phyloP scores from a whole-genome alignment of 2,113 vertebrate species.

The Clarias macrocephalus region DNA sequence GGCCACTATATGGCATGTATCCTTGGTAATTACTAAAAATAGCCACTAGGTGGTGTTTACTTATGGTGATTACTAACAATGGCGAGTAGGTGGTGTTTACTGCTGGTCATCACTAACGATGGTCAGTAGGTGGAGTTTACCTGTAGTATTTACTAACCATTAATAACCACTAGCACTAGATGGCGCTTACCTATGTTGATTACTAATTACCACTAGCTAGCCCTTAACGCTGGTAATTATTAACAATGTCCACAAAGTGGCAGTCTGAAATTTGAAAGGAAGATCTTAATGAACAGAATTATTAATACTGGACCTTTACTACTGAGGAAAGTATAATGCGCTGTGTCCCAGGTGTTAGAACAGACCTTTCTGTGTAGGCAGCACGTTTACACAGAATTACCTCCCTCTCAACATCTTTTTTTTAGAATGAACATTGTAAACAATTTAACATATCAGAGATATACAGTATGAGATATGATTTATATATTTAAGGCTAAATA shows the following conservation, averaged over 20 bases:
- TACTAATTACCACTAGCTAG: background rate
- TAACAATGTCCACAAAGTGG: too few species aligned
- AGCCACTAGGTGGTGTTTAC: background rate
- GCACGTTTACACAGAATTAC: background rate
- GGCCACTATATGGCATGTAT: background rate
- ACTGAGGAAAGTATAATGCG: background rate
- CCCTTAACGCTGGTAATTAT: too few species aligned
- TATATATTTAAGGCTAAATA: background rate
- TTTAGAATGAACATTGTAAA: background rate
- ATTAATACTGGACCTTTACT: background rate
- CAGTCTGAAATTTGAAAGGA: background rate
- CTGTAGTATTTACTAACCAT: background rate
- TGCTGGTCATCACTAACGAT: background rate
- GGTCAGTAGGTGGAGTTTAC: background rate
- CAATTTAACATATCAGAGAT: background rate
- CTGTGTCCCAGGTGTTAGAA: background rate
- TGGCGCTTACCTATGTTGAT: background rate
- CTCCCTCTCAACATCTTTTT: background rate
- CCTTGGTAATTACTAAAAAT: background rate
- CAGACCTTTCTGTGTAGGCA: background rate
- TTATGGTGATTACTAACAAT: background rate
- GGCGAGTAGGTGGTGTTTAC: background rate
- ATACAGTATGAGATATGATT: background rate
- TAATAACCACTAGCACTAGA: background rate
- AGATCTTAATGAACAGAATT: background rate